Evolutionary conservation across 2,113 vertebrate genomes (phyloP).

Genomic region (Glareola pratincola): DNA sequence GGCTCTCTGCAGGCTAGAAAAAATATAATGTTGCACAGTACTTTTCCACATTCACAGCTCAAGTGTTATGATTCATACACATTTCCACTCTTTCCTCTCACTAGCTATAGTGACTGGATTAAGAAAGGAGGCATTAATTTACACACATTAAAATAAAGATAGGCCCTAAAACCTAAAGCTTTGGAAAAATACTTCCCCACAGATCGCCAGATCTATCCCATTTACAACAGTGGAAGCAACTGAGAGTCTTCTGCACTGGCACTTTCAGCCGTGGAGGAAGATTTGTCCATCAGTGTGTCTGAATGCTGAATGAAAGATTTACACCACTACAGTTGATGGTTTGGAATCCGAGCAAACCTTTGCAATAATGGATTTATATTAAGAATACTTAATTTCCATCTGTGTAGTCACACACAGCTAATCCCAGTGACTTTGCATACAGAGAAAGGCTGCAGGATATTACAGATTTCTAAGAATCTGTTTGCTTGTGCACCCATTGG

Average conservation of each 20-base stretch:
- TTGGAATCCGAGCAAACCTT: not conserved
- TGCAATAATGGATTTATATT: not conserved
- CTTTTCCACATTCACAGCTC: slow-evolving; percentile 7
- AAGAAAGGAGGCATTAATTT: not conserved
- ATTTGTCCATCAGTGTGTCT: not conserved
- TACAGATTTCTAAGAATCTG: not conserved
- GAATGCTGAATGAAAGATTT: not conserved
- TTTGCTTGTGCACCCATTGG: not conserved
- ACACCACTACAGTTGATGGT: not conserved
- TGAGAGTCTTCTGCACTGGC: not conserved
- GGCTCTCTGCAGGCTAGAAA: slow-evolving; percentile 90
- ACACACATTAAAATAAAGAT: not conserved
- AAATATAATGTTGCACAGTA: slow-evolving; percentile 34
- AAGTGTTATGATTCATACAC: not conserved
- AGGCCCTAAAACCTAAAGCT: not conserved
- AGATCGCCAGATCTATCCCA: not conserved
- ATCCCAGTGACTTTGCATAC: not conserved
- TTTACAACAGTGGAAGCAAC: not conserved
- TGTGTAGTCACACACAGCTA: not conserved
- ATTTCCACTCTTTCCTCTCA: not conserved
- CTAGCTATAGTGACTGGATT: not conserved
- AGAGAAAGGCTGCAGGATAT: not conserved
- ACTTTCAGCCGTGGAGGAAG: not conserved
- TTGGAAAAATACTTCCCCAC: not conserved
- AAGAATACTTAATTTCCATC: not conserved